A percentile compares a stretch with the other conserved stretches of the same genome.
phyloP scores from a whole-genome alignment of 2,113 vertebrate species.

The Oryzias melastigma region DNA sequence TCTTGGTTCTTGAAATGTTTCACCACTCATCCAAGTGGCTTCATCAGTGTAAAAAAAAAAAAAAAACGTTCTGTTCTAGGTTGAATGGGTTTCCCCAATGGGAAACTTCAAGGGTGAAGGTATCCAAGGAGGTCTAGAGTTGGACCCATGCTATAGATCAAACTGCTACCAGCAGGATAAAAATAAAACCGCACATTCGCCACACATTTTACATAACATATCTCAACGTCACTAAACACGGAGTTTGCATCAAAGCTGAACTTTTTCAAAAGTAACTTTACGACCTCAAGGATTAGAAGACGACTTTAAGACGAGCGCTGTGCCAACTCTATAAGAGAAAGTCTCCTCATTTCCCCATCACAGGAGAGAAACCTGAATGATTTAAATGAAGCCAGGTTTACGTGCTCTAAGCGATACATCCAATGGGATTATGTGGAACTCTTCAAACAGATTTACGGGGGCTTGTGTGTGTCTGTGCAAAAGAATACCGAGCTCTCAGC shows the following conservation, averaged over 20 bases:
- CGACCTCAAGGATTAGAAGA: slow-evolving; percentile 14
- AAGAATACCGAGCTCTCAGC: slow-evolving; percentile 50
- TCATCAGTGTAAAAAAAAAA: no score
- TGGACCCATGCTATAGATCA: no score
- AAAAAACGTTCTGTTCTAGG: no score
- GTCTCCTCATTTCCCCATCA: slow-evolving; percentile 26
- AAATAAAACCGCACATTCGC: no score
- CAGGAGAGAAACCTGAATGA: slow-evolving; percentile 23
- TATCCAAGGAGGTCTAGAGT: no score
- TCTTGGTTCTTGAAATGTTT: no score
- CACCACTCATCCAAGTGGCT: no score
- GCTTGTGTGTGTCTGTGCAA: slow-evolving; percentile 41
- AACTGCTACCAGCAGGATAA: no score
- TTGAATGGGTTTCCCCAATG: no score
- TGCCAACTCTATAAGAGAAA: slow-evolving; percentile 9
- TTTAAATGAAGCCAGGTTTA: slow-evolving; percentile 56
- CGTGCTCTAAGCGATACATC: slow-evolving; percentile 40
- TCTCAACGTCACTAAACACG: neutral
- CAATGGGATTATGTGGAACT: slow-evolving; percentile 51
- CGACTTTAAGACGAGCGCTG: slow-evolving; percentile 14
- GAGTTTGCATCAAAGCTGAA: slow-evolving; percentile 15
- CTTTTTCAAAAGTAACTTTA: slow-evolving; percentile 14
- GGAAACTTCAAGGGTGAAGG: no score
- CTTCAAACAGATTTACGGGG: slow-evolving; percentile 44
- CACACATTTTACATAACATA: neutral